Conservation (phyloP, 1,140 invertebrate species). For the Drosophila arawakana region DNA sequence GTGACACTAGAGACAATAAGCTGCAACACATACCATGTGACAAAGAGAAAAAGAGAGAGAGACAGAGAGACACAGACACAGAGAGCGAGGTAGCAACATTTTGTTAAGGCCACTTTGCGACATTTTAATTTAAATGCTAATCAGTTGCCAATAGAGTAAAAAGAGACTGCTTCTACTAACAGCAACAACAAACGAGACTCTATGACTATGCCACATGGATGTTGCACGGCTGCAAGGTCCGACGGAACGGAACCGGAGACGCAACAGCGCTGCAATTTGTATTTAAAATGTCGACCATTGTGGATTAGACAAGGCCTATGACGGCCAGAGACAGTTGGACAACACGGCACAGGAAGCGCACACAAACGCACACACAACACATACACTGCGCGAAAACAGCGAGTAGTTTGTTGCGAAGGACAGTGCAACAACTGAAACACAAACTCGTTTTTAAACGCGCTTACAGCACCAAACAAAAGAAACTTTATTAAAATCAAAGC, state of each 20-base stretch:
- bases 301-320: constrained; percentile 62
- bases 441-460: too few relatives aligned
- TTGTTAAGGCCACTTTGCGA: constrained; percentile 81
- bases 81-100: constrained; percentile 60
- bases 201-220: constrained; percentile 5
- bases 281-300: constrained; percentile 75
- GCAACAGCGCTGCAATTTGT: constrained; percentile 66
- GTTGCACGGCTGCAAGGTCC: constrained; percentile 9
- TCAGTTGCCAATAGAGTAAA: constrained; percentile 79
- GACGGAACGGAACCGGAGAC: constrained; percentile 5
- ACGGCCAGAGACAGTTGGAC: constrained; percentile 6
- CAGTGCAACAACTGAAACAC: too few relatives aligned
- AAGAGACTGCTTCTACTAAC: constrained; percentile 45
- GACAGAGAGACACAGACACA: background rate
- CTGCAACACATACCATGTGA: constrained; percentile 39
- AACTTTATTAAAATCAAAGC: too few relatives aligned
- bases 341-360: background rate
- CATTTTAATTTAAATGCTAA: constrained; percentile 82
- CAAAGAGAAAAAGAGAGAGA: background rate
- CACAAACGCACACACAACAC: background rate
- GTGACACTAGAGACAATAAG: constrained; percentile 68
- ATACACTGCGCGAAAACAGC: background rate
- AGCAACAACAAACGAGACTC: background rate
- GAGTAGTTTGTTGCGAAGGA: too few relatives aligned
- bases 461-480: too few relatives aligned